These are phyloP conservation scores for Gobius niger DNA, from an alignment of 2,113 vertebrate genomes.

Conservation along the genomic window DNA sequence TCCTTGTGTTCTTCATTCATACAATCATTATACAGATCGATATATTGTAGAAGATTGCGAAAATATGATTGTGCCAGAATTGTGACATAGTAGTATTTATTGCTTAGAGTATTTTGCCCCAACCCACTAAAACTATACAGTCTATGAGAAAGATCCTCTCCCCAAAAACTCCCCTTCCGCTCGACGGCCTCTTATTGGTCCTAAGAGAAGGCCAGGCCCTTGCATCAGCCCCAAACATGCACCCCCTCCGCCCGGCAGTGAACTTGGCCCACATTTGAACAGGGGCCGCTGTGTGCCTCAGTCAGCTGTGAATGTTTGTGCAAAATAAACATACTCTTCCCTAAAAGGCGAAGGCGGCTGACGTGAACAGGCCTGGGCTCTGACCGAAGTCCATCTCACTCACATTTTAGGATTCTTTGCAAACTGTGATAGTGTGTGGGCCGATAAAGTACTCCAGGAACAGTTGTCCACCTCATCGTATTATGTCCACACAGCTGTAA, in stretches of 20 bases:
- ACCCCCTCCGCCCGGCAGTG: constrained; percentile 5
- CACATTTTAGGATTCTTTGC: neutral
- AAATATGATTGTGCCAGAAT: no score
- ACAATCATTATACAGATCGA: no score
- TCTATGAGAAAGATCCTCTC: neutral
- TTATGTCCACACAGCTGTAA: neutral
- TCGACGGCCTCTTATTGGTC: constrained; percentile 44
- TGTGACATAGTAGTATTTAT: no score
- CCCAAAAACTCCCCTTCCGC: constrained; percentile 45
- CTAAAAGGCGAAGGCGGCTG: neutral
- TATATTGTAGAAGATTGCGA: no score
- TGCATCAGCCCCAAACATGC: constrained; percentile 6
- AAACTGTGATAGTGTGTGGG: neutral
- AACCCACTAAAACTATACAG: no score
- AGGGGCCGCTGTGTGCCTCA: constrained; percentile 17
- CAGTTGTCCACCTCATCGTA: neutral
- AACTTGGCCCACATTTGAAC: constrained; percentile 47
- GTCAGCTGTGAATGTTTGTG: constrained; percentile 16
- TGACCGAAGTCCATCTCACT: neutral
- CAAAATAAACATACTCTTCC: constrained; percentile 10
- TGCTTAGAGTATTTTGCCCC: no score
- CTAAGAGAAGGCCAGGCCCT: constrained; percentile 33
- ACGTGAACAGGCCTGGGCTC: neutral
- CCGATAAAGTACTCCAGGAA: neutral
- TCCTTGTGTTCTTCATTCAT: no score